Evolutionary conservation across 2,113 vertebrate species (phyloP).

Genomic region (Pantherophis guttatus): DNA sequence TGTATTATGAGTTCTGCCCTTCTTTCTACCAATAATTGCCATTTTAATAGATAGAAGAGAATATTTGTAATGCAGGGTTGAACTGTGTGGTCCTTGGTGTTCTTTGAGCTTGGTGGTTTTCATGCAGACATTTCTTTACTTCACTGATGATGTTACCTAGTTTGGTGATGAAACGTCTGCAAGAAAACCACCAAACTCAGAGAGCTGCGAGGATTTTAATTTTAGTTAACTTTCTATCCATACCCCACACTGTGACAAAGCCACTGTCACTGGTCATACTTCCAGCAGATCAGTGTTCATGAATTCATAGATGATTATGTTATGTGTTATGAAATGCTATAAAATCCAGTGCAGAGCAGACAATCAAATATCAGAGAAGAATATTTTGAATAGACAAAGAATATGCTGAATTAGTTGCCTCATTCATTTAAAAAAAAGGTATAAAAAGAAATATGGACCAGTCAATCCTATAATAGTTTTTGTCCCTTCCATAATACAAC

Average conservation of each 20-base stretch:
- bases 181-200: not conserved
- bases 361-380: not conserved
- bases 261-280: not conserved
- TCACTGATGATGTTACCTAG: not conserved
- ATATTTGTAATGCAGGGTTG: not conserved
- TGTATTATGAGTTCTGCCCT: not conserved
- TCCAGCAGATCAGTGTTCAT: not conserved
- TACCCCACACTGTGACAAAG: not conserved
- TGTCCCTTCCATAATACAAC: slow-evolving; percentile 2
- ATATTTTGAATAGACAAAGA: not conserved
- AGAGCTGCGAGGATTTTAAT: not conserved
- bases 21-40: not conserved
- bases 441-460: not conserved
- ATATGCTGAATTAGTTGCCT: not conserved
- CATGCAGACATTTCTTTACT: not conserved
- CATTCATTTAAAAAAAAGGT: not conserved
- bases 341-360: not conserved
- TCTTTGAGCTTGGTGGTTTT: not conserved
- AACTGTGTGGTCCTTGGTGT: not conserved
- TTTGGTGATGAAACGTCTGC: not conserved
- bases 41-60: not conserved
- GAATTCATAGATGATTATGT: not conserved
- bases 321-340: not conserved
- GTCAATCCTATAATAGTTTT: slow-evolving; percentile 18
- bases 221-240: not conserved